Percentiles rank a stretch among this genome's conserved stretches.
Evolutionary conservation across 1,140 invertebrate genomes (phyloP).

Genomic region (Branchinecta lindahli): DNA sequence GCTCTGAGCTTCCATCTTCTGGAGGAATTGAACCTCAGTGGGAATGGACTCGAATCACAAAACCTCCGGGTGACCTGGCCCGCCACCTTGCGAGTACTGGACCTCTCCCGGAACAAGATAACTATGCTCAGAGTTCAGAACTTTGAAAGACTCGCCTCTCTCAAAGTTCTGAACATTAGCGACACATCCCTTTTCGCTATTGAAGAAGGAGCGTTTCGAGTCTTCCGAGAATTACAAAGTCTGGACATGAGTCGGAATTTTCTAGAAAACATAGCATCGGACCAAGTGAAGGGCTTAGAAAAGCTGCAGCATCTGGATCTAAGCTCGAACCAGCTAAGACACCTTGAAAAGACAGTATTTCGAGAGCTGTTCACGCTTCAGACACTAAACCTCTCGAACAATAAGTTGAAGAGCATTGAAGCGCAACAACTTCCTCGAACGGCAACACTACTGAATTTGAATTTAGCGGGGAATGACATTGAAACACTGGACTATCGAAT

Average conservation of each 20-base stretch:
- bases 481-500: conserved; percentile 39
- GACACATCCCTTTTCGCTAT: conserved; percentile 52
- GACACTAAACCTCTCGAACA: conserved; percentile 57
- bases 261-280: not conserved
- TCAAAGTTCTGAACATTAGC: conserved; percentile 58
- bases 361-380: conserved; percentile 46
- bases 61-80: not conserved
- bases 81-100: conserved; percentile 22
- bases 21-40: not conserved
- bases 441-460: conserved; percentile 33
- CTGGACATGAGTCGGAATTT: conserved; percentile 47
- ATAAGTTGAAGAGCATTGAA: conserved; percentile 35
- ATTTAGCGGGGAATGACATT: conserved; percentile 56
- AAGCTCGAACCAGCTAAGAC: conserved; percentile 34
- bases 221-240: conserved; percentile 58
- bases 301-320: conserved; percentile 52
- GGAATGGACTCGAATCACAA: not conserved
- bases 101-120: conserved; percentile 20
- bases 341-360: not conserved
- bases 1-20: not conserved
- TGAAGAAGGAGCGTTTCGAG: conserved; percentile 51
- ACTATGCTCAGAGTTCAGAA: conserved; percentile 16
- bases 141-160: conserved; percentile 39
- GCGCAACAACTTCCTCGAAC: conserved; percentile 23
- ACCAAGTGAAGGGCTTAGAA: not conserved